Evolutionary conservation across 2,888 invertebrate species (phyloP).

Genomic region (Agrotis puta): DNA sequence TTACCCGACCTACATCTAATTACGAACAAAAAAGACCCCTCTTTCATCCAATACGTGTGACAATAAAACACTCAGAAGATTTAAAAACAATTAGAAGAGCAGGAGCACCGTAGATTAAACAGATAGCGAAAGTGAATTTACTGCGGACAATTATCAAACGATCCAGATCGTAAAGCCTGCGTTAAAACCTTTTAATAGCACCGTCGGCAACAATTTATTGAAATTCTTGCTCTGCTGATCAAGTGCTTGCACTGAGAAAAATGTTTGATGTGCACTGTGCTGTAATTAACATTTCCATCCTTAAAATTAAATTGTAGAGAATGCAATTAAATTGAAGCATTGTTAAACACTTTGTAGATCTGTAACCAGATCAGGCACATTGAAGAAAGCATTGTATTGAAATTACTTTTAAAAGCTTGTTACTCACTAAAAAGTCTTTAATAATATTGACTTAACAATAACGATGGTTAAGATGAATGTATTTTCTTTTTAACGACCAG

Average conservation of each 20-base stretch:
- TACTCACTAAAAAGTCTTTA: not conserved
- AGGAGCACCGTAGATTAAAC: conserved; percentile 74
- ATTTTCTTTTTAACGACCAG: conserved; percentile 13
- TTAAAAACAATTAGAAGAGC: conserved; percentile 71
- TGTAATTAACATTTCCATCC: conserved; percentile 68
- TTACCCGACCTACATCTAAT: conserved; percentile 4
- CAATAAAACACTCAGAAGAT: conserved; percentile 44
- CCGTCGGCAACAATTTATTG: conserved; percentile 80
- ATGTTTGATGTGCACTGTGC: conserved; percentile 68
- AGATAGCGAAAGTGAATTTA: conserved; percentile 80
- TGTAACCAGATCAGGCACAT: not conserved
- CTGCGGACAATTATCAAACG: conserved; percentile 78
- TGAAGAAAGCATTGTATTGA: not conserved
- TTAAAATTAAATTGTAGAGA: conserved; percentile 14
- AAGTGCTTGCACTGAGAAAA: conserved; percentile 68
- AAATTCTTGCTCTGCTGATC: conserved; percentile 75
- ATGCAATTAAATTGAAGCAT: conserved; percentile 1
- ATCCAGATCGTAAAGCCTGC: conserved; percentile 80
- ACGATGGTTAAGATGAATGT: not conserved
- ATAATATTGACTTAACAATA: not conserved
- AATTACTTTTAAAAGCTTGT: not conserved
- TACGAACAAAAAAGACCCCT: not conserved
- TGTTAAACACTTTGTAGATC: not conserved
- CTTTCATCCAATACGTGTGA: not conserved
- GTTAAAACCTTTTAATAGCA: conserved; percentile 80